A percentile compares a stretch with the other conserved stretches of the same genome.
These are phyloP conservation scores for Vireo altiloquus DNA, from an alignment of 2,113 vertebrate genomes.

Conservation along the genomic window DNA sequence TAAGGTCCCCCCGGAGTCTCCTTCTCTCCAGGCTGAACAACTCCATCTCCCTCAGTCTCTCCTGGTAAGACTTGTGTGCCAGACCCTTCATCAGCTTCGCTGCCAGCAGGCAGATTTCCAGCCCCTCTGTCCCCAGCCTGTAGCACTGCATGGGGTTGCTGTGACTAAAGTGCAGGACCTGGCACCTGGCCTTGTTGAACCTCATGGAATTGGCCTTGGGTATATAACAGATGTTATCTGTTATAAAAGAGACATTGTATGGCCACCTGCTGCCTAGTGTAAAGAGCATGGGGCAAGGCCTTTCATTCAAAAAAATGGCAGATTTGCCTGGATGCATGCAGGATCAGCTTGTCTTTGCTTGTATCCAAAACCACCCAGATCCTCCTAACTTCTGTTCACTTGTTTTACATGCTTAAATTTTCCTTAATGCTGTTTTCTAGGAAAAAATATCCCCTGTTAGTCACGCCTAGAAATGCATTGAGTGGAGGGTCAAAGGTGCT, in stretches of 20 bases:
- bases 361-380: not conserved
- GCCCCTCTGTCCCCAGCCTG: not conserved
- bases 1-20: not conserved
- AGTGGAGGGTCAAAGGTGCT: fast-evolving
- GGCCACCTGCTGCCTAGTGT: not conserved
- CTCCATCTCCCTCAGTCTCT: not conserved
- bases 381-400: not conserved
- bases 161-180: not conserved
- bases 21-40: not conserved
- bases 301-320: not conserved
- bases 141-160: not conserved
- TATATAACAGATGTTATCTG: not conserved
- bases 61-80: not conserved
- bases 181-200: not conserved
- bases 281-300: not conserved
- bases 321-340: not conserved
- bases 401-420: not conserved
- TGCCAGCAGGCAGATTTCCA: not conserved
- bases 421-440: not conserved
- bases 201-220: not conserved
- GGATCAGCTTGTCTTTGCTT: not conserved
- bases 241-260: not conserved
- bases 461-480: not conserved
- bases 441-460: not conserved
- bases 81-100: not conserved